phyloP scores from a whole-genome alignment of 2,888 invertebrate species.

The Amphimallon solstitiale region DNA sequence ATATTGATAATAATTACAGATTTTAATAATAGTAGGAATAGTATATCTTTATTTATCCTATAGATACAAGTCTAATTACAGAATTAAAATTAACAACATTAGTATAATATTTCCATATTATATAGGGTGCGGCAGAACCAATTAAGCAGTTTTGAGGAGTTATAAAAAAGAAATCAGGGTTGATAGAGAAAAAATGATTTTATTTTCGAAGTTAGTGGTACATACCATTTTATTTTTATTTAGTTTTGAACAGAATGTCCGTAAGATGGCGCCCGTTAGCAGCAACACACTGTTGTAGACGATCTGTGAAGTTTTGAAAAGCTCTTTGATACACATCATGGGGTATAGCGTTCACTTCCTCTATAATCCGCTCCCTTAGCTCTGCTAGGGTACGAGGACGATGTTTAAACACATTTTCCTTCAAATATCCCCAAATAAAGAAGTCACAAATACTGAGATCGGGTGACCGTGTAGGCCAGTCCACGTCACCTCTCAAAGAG shows the following conservation, averaged over 20 bases:
- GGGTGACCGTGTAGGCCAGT: not conserved
- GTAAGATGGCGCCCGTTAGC: conserved; percentile 29
- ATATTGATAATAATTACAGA: too few relatives aligned
- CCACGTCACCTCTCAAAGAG: conserved; percentile 1
- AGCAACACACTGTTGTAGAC: conserved; percentile 25
- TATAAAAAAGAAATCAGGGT: too few relatives aligned
- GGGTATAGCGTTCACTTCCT: conserved; percentile 1
- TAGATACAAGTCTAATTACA: too few relatives aligned
- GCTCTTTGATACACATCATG: conserved; percentile 23
- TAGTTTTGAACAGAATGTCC: conserved; percentile 24
- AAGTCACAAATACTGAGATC: conserved; percentile 20
- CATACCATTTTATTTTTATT: conserved; percentile 6
- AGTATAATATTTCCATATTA: too few relatives aligned
- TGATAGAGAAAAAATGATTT: not conserved
- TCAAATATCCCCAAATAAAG: conserved; percentile 32
- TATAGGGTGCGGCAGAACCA: too few relatives aligned
- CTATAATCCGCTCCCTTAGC: too few relatives aligned
- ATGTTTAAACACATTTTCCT: too few relatives aligned
- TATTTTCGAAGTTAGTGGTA: not conserved
- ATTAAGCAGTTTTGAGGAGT: too few relatives aligned
- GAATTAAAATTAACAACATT: too few relatives aligned
- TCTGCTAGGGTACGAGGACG: conserved; percentile 12
- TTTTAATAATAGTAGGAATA: too few relatives aligned
- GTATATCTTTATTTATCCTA: too few relatives aligned
- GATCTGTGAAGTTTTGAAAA: conserved; percentile 19